A percentile compares a stretch with the other conserved stretches of the same genome.
phyloP scores from a whole-genome alignment of 2,113 vertebrate genomes.

The Heterocephalus glaber region DNA sequence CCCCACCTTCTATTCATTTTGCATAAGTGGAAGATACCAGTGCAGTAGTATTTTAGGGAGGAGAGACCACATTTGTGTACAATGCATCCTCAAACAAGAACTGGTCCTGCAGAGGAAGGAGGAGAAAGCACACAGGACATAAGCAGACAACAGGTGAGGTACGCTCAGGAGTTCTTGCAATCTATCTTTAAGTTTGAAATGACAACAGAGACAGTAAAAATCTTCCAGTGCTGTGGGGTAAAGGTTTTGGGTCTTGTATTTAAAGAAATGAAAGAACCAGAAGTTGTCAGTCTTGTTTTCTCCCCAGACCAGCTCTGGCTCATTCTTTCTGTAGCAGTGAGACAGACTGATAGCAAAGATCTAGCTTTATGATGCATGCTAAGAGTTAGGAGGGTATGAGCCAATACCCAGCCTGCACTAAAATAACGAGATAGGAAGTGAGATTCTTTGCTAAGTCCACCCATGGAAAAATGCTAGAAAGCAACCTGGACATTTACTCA shows the following conservation, averaged over 20 bases:
- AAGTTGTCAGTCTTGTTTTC: not conserved
- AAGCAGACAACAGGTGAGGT: not conserved
- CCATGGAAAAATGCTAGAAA: not conserved
- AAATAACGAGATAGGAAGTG: fast-evolving
- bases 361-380: not conserved
- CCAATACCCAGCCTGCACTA: not conserved
- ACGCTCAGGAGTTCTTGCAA: not conserved
- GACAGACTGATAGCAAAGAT: not conserved
- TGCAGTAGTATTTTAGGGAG: not conserved
- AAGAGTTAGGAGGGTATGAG: not conserved
- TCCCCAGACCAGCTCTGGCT: not conserved
- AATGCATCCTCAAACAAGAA: not conserved
- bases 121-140: fast-evolving
- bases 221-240: not conserved
- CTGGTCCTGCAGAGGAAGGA: not conserved
- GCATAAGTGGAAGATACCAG: not conserved
- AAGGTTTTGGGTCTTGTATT: not conserved
- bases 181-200: not conserved
- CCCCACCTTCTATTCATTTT: not conserved
- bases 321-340: not conserved
- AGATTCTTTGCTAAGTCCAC: not conserved
- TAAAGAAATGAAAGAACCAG: not conserved
- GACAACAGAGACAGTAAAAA: fast-evolving
- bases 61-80: not conserved
- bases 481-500: not conserved